phyloP scores from a whole-genome alignment of 2,888 invertebrate species.

The Phortica magna region DNA sequence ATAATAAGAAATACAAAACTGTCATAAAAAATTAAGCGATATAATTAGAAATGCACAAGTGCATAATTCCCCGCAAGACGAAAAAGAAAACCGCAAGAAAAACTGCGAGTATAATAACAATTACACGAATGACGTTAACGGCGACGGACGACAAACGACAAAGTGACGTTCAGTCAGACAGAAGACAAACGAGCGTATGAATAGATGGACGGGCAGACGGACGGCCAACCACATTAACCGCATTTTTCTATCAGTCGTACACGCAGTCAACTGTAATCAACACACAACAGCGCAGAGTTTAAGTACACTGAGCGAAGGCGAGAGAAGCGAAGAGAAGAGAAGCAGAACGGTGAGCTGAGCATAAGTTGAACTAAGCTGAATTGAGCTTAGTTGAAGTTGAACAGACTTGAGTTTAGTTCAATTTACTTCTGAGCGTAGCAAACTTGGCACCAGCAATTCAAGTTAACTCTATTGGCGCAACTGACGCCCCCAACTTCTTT shows the following conservation, averaged over 20 bases:
- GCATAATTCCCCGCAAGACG: conserved; percentile 51
- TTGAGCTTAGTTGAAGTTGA: not conserved
- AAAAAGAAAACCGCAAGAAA: conserved; percentile 26
- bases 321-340: not conserved
- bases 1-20: not conserved
- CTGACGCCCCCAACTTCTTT: not conserved
- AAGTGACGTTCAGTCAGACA: not conserved
- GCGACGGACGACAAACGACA: not conserved
- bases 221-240: conserved; percentile 49
- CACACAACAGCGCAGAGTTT: not conserved
- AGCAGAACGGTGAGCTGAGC: not conserved
- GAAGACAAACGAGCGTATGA: not conserved
- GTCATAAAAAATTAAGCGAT: conserved; percentile 34
- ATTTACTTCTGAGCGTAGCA: not conserved
- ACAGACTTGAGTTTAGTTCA: not conserved
- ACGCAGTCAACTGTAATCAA: conserved; percentile 37
- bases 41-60: conserved; percentile 65
- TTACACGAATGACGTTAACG: conserved; percentile 2
- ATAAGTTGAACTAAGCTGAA: not conserved
- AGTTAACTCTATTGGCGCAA: not conserved
- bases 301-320: not conserved
- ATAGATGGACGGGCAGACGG: conserved; percentile 9
- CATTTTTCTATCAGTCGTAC: conserved; percentile 55
- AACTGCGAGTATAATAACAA: conserved; percentile 25
- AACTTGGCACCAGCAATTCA: not conserved